phyloP scores from a whole-genome alignment of 2,113 vertebrate species.

The Dipodomys spectabilis region DNA sequence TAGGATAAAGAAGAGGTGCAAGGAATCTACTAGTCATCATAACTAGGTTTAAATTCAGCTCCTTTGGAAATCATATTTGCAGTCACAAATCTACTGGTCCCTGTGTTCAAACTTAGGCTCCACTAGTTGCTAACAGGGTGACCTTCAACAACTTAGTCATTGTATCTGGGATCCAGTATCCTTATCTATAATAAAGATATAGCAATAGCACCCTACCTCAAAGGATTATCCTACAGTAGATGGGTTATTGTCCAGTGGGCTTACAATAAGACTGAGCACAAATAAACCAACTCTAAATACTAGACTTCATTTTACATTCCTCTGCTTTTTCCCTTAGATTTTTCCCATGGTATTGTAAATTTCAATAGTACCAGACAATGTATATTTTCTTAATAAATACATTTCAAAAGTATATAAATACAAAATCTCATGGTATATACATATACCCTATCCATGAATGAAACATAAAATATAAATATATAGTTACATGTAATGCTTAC shows the following conservation, averaged over 20 bases:
- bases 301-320: background rate
- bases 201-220: background rate
- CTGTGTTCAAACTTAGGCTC: background rate
- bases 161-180: background rate
- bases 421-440: background rate
- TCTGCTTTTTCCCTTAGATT: background rate
- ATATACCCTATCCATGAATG: background rate
- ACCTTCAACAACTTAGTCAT: background rate
- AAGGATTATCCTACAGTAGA: background rate
- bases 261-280: background rate
- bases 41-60: background rate
- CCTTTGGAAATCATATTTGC: background rate
- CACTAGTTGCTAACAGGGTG: background rate
- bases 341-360: background rate
- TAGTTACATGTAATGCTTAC: background rate
- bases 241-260: background rate
- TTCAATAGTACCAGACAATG: background rate
- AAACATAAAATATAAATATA: background rate
- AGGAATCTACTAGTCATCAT: background rate
- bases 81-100: background rate
- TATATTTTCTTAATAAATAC: background rate
- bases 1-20: background rate
- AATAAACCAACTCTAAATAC: background rate
- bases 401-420: background rate
- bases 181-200: background rate